Base-by-base conservation (phyloP, 30 jellyfish, hydroid and myxozoan genomes). In the Turritopsis dohrnii region DNA sequence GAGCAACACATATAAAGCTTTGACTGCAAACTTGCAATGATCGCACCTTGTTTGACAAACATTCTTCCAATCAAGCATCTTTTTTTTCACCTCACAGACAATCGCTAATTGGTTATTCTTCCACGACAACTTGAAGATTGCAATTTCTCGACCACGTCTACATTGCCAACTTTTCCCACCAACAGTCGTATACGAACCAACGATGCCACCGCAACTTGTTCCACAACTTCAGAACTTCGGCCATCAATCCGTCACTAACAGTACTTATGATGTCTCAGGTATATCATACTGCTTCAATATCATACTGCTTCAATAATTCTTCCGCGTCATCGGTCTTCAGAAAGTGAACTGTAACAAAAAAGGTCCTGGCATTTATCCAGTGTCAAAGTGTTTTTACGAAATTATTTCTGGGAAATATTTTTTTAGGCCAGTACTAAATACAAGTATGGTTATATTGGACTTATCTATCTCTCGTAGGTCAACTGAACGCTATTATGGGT, bases 151-250 rank as follows among this genome's bases (percentile, higher is more conserved):
- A 72, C 99, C 99, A 1, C 87, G 99, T 18, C 89, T 95, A 16
- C 99, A 95, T 84, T 95, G 97, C 71, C 99, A 95, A 75, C 90
- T 95, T 13, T 95, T 89, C 86, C 99, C 99, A 20, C 99, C 99
- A 26, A 95, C 99, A 1, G 92, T 95, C 25, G 97, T 95, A 5
- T 90, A 89, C 76, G 99, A 95, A 80, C 96, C 96, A 18, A 95
- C 99, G 16, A 83, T 95, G 72, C 97, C 99, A 27, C 88, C 85
- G 18, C 92, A 77, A 54, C 79, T 95, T 65, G 97, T 95, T 1
- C 96, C 99, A 19, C 85, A 86, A 41, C 71, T 95, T 26, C 74
- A 81, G 23, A 81, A 85, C 1, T 89, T 89, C 88, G 76, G 88
- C 9, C 99, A 95, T 71, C 81, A 76, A 8, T 87, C 87, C n/a